Base-by-base conservation (phyloP, 2,888 invertebrate species). In the Camponotus fellah region DNA sequence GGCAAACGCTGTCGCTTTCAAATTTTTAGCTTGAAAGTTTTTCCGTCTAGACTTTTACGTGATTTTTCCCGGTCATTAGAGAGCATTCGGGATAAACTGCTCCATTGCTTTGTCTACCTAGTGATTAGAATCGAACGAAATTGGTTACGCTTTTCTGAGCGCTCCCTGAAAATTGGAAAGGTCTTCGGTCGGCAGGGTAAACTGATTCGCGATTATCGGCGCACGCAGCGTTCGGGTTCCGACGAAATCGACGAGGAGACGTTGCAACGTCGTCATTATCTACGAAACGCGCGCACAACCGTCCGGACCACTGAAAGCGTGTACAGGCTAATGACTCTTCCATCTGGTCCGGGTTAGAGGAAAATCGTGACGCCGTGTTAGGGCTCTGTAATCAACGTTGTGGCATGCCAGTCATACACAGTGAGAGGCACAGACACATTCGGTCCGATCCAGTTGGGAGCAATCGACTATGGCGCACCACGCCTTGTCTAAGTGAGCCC, bases 321-420 rank as follows among this genome's bases (percentile, higher is more conserved):
- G 76, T 84, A 87, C 86, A 84, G 90, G 83, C 90, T 92, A 93
- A 93, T 92, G 93, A 92, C 90, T 93, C 87, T 82, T 87, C 88
- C 71, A 81, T 88, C 89, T 83, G 89, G 87, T 85, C 87, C 85
- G 92, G 79, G 79, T 80, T 80, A 34, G 46, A 46, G 79, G 89
- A 92, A 93, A 94, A 92, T 93, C 94, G 93, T 93, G 94, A 94
- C 92, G 91, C 84, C 87, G 81, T 83, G 86, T 83, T 86, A 85
- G 88, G 86, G 83, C 89, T 89, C 86, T 90, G 84, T 90, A 93
- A 93, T 93, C 92, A 93, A 68, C 90, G 91, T 87, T 88, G 60
- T 88, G 89, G 89, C 86, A 91, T 88, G 90, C 92, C 91, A 91
- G 92, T 92, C 92, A 91, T 91, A 92, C 85, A 93, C 92, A 91